Evolutionary conservation across 2,797 vertebrate species (phyloP).

Genomic region (Carduelis carduelis): DNA sequence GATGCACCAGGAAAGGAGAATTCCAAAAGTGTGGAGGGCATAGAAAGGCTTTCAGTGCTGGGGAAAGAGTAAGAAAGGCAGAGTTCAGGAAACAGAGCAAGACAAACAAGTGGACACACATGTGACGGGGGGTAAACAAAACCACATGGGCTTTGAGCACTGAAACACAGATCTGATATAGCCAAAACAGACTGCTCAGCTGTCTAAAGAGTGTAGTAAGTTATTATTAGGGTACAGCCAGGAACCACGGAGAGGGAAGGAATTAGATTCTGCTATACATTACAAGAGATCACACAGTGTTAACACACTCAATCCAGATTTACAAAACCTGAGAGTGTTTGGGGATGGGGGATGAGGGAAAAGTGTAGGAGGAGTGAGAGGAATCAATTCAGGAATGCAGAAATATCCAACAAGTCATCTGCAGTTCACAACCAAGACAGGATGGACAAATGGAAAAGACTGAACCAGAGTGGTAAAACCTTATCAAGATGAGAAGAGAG

Average conservation of each 20-base stretch:
- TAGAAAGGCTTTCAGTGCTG: not conserved
- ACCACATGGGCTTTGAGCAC: not conserved
- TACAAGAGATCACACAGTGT: not conserved
- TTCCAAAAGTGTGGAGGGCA: not conserved
- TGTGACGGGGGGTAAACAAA: not conserved
- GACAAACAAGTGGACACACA: not conserved
- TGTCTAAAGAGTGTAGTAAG: not conserved
- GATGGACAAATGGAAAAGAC: not conserved
- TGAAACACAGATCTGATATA: not conserved
- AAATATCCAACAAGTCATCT: not conserved
- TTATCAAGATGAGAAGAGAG: not conserved
- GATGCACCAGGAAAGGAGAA: not conserved
- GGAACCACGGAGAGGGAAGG: not conserved
- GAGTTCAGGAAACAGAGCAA: not conserved
- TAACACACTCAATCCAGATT: not conserved
- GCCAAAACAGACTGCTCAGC: not conserved
- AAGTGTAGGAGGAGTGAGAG: not conserved
- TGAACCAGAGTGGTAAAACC: not conserved
- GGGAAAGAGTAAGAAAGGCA: not conserved
- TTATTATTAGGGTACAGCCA: not conserved
- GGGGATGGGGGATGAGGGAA: rapidly evolving
- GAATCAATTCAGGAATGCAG: not conserved
- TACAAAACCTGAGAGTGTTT: not conserved
- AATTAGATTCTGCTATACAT: not conserved
- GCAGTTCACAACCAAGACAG: not conserved